Base-by-base conservation (phyloP, 35 echinoderm and acorn worm species). In the Apostichopus parvimensis region DNA sequence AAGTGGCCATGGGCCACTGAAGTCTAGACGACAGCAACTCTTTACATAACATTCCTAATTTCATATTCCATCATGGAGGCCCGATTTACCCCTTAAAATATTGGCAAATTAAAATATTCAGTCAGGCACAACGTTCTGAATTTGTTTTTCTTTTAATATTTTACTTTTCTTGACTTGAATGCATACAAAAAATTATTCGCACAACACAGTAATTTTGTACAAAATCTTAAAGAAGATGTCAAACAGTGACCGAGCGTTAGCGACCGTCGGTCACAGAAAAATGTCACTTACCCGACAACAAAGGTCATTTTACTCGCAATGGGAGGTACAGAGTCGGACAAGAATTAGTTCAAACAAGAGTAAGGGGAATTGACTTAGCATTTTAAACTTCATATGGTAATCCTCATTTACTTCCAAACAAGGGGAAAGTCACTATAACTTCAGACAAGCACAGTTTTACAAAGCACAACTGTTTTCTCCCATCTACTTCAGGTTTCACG, bases 131-230 rank as follows among this genome's bases (percentile, higher is more conserved):
- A 75, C 71, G 17, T 84, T 84, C 15, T 7, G 54, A 84, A 84
- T 55, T 84, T 84, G 62, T 22, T 75, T 80, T 77, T 9, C 18
- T 60, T 18, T 57, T 84, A 84, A n/a, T n/a, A 58, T 84, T 84
- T 84, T 59, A n/a, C 23, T 18, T 75, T 75, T 75, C n/a, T 13
- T 54, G 56, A 84, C 57, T n/a, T 75, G 6, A 84, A 84, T 45
- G 81, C 81, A 84, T 84, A 84, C 81, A 84, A 84, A 84, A 57
- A 58, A 52, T 53, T 25, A 53, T 45, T 82, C n/a, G 54, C 81
- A 84, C 81, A 20, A 84, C 81, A 84, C 10, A 59, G 20, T 84
- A 84, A 84, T 59, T 84, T 59, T 84, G 81, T 84, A 84, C 81
- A 84, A 60, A 58, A 84, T 15, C 24, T 18, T 75, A 22, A 18